Evolutionary conservation across 2,113 vertebrate genomes (phyloP).

Genomic region (Scolopax mira): DNA sequence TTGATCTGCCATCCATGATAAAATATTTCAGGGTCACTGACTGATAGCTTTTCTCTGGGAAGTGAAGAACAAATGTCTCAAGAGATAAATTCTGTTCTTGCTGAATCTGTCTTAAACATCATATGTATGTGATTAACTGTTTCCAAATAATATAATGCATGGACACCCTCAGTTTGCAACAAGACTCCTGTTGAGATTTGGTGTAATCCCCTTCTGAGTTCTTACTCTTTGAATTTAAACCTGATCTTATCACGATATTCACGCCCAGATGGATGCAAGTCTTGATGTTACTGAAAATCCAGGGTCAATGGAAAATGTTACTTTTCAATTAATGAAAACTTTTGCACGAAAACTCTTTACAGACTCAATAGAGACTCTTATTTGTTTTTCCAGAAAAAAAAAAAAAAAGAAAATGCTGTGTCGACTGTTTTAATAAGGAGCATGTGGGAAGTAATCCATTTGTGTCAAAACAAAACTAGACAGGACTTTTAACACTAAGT

Average conservation of each 20-base stretch:
- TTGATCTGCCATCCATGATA: background rate
- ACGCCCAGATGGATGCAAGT: background rate
- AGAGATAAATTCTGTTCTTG: background rate
- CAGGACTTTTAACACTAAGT: background rate
- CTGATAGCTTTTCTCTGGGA: background rate
- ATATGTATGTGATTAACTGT: background rate
- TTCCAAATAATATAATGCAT: background rate
- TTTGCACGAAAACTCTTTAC: background rate
- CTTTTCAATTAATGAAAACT: background rate
- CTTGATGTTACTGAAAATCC: background rate
- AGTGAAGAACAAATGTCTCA: background rate
- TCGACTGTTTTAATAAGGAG: background rate
- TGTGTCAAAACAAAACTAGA: constrained; percentile 15
- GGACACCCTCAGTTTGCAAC: background rate
- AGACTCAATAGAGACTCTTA: background rate
- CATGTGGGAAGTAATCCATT: constrained; percentile 10
- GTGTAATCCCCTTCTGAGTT: background rate
- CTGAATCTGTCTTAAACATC: background rate
- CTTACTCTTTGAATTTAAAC: background rate
- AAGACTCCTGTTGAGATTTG: background rate
- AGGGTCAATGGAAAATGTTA: background rate
- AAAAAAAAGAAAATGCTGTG: background rate
- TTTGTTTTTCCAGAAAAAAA: background rate
- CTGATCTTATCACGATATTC: background rate
- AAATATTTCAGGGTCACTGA: background rate